Evolutionary conservation across 2,113 vertebrate species (phyloP).

Genomic region (Cercocebus atys): DNA sequence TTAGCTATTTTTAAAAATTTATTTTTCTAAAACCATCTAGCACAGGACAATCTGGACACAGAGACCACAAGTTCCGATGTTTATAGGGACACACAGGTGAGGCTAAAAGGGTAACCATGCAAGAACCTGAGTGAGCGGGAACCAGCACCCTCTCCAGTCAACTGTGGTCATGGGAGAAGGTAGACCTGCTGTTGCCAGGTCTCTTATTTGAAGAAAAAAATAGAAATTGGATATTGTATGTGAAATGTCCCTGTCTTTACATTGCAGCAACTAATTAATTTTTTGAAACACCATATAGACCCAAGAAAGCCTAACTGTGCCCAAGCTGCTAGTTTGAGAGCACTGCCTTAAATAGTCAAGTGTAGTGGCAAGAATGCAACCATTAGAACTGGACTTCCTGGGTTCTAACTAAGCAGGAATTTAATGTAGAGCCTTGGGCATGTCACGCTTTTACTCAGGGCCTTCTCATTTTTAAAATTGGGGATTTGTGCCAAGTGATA

Average conservation of each 20-base stretch:
- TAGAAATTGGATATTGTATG: background rate
- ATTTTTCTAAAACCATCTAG: slow-evolving; percentile 1
- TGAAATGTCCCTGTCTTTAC: background rate
- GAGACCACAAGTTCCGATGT: background rate
- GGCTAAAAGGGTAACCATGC: background rate
- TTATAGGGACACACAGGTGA: background rate
- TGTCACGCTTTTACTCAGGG: background rate
- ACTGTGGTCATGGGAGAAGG: background rate
- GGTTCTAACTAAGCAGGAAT: background rate
- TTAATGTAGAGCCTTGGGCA: background rate
- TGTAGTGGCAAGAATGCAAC: background rate
- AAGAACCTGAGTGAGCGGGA: background rate
- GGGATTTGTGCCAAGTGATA: background rate
- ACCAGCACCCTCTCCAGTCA: background rate
- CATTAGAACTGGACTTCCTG: background rate
- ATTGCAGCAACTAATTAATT: background rate
- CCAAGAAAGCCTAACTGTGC: background rate
- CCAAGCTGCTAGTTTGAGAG: background rate
- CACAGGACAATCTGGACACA: background rate
- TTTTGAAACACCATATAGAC: background rate
- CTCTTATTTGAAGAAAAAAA: background rate
- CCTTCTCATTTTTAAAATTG: background rate
- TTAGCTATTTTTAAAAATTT: background rate
- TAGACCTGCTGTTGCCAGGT: background rate
- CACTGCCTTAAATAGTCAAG: background rate